These are phyloP conservation scores for Drosophila birchii DNA, from an alignment of 2,888 invertebrate genomes.

Conservation along the genomic window DNA sequence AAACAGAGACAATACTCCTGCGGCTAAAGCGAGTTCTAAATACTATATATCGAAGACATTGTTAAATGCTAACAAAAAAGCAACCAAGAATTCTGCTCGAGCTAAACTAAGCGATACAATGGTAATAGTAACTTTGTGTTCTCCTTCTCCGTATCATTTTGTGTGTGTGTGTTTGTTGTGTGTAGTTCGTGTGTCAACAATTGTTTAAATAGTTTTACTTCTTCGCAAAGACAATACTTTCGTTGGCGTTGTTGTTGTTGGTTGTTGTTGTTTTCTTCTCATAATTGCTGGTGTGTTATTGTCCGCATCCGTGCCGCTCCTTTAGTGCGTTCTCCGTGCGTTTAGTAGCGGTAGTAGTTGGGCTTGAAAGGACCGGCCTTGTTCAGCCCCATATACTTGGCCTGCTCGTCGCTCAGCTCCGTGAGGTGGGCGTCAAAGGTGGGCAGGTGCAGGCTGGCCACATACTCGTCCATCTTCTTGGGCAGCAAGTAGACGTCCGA, in stretches of 20 bases:
- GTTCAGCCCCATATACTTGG: conserved; percentile 98
- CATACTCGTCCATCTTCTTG: conserved; percentile 99
- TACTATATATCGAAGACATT: conserved; percentile 40
- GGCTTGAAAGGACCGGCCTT: conserved; percentile 99
- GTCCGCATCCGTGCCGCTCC: conserved; percentile 49
- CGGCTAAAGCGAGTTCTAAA: conserved; percentile 47
- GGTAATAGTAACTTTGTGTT: conserved; percentile 56
- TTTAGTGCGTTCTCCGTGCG: not conserved
- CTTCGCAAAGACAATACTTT: conserved; percentile 79
- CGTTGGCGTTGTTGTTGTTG: conserved; percentile 77
- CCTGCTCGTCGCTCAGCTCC: conserved; percentile 97
- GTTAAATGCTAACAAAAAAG: conserved; percentile 46
- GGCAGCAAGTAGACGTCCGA: conserved; percentile 98
- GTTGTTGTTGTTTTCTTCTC: conserved; percentile 22
- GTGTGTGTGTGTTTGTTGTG: conserved; percentile 24
- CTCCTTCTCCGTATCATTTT: conserved; percentile 32
- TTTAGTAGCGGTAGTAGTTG: conserved; percentile 95
- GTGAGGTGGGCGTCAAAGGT: conserved; percentile 99
- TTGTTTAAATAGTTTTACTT: conserved; percentile 66
- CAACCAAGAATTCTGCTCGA: conserved; percentile 40
- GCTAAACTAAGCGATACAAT: conserved; percentile 50
- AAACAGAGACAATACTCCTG: conserved; percentile 40
- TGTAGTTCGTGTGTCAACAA: conserved; percentile 47
- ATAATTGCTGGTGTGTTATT: conserved; percentile 54
- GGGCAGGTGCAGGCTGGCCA: conserved; percentile 97